Conservation (phyloP, 2,888 invertebrate genomes). For the Nephrotoma guestfalica region DNA sequence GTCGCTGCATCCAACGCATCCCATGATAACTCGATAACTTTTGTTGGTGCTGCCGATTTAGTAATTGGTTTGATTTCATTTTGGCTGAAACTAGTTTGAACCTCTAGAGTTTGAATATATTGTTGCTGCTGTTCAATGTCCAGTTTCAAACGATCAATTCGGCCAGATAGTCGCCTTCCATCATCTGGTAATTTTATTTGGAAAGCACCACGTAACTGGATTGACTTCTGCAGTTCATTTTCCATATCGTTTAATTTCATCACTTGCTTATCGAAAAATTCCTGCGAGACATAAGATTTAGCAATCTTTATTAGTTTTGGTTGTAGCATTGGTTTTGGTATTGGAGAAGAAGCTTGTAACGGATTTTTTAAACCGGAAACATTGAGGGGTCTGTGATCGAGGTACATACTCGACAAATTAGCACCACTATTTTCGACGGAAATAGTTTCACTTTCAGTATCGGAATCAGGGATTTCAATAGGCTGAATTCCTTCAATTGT, state of each 20-base stretch:
- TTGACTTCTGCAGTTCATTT: conserved; percentile 30
- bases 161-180: conserved; percentile 33
- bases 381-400: not conserved
- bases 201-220: conserved; percentile 21
- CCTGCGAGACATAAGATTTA: conserved; percentile 16
- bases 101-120: conserved; percentile 36
- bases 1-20: conserved; percentile 26
- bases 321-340: not conserved
- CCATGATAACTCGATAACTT: conserved; percentile 18
- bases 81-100: conserved; percentile 21
- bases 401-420: not conserved
- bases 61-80: not conserved
- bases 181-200: conserved; percentile 39
- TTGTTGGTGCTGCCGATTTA: not conserved
- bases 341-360: not conserved
- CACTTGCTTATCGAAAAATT: conserved; percentile 32
- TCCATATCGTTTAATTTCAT: conserved; percentile 33
- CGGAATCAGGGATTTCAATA: not conserved
- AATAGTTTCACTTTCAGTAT: not conserved
- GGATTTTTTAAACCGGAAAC: not conserved
- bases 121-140: conserved; percentile 34
- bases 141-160: conserved; percentile 33
- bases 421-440: not conserved
- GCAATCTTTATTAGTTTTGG: not conserved
- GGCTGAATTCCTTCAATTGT: not conserved